Percentiles rank a stretch among this genome's conserved stretches.
These are phyloP conservation scores for Troides aeacus DNA, from an alignment of 2,888 invertebrate species.

Conservation along the genomic window DNA sequence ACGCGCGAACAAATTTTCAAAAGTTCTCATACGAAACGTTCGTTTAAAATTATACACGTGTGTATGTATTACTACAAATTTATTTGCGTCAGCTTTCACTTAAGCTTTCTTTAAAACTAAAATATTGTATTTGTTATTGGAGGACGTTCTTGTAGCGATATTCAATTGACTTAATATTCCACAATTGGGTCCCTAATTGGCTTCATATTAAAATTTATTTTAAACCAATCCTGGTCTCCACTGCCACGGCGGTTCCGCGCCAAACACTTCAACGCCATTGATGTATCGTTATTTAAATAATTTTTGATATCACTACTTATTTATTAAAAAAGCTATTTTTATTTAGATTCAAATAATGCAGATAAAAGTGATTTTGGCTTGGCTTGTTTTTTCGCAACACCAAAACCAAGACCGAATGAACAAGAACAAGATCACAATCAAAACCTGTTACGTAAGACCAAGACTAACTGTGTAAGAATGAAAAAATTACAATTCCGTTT, in stretches of 20 bases:
- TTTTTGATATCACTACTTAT: no score
- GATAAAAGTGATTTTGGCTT: no score
- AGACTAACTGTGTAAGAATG: no score
- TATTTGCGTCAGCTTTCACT: slow-evolving; percentile 18
- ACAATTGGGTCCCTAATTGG: slow-evolving; percentile 52
- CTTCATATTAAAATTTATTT: slow-evolving; percentile 52
- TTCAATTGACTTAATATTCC: slow-evolving; percentile 55
- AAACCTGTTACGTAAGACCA: no score
- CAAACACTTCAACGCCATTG: neutral
- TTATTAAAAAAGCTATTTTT: no score
- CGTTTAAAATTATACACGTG: slow-evolving; percentile 24
- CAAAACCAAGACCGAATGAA: no score
- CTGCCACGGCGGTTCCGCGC: neutral
- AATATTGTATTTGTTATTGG: slow-evolving; percentile 28
- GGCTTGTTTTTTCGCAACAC: no score
- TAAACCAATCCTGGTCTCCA: slow-evolving; percentile 37
- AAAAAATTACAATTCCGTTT: no score
- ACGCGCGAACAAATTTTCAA: slow-evolving; percentile 27
- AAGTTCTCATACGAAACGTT: slow-evolving; percentile 26
- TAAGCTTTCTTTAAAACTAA: slow-evolving; percentile 4
- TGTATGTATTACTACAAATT: slow-evolving; percentile 36
- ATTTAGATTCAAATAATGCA: no score
- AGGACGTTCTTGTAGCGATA: slow-evolving; percentile 41
- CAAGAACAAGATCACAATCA: no score
- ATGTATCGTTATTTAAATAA: no score